phyloP scores from a whole-genome alignment of 2,888 invertebrate genomes.

The Standfussiana lucernea region DNA sequence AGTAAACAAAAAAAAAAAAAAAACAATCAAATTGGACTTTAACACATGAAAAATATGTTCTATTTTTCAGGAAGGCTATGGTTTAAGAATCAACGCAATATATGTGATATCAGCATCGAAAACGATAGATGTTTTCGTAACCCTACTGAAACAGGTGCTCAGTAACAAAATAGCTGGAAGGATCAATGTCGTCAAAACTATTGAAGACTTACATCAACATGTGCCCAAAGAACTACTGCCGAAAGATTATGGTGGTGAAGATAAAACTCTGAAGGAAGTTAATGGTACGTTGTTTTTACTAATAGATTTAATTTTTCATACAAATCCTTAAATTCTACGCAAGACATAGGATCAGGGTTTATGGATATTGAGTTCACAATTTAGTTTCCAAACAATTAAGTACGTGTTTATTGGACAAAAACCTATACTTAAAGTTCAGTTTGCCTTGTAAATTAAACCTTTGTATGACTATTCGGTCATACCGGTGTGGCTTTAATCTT shows the following conservation, averaged over 20 bases:
- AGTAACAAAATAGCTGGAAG: constrained; percentile 50
- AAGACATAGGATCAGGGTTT: too few relatives aligned
- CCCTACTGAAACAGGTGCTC: constrained; percentile 50
- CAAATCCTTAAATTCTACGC: background rate
- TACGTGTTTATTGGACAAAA: too few relatives aligned
- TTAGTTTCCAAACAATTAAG: too few relatives aligned
- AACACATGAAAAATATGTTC: background rate
- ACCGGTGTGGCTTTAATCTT: background rate
- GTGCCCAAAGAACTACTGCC: constrained; percentile 54
- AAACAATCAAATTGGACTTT: background rate
- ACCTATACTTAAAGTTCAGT: too few relatives aligned
- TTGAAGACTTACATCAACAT: constrained; percentile 49
- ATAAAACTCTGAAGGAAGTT: constrained; percentile 31
- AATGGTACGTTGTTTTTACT: constrained; percentile 24
- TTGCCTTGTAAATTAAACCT: too few relatives aligned
- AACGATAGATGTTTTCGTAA: constrained; percentile 41
- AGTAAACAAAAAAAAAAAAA: too few relatives aligned
- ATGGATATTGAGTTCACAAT: too few relatives aligned
- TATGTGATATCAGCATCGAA: constrained; percentile 59
- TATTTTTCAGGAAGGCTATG: constrained; percentile 61
- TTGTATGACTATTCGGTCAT: too few relatives aligned
- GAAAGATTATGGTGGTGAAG: constrained; percentile 55
- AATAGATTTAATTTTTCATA: background rate
- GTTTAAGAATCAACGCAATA: constrained; percentile 46
- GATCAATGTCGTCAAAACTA: constrained; percentile 43